Conservation (phyloP, 2,888 invertebrate species). For the Polydrusus pterygomalis region DNA sequence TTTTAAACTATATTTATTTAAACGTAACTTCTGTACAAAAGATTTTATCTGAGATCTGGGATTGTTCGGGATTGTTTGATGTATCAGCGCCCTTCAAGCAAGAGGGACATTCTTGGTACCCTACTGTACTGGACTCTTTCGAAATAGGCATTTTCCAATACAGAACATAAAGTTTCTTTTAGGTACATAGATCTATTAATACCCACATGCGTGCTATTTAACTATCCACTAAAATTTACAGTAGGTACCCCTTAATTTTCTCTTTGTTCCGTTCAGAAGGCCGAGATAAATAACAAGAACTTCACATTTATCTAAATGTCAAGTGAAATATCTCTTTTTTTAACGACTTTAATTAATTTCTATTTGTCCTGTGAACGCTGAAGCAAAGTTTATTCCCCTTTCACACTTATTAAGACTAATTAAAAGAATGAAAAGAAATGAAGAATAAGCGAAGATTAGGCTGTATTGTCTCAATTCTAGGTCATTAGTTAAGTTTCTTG, state of each 20-base stretch:
- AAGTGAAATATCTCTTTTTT: conserved; percentile 33
- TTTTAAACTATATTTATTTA: too few relatives aligned
- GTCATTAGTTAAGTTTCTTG: conserved; percentile 19
- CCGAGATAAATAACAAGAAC: conserved; percentile 18
- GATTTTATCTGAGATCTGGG: too few relatives aligned
- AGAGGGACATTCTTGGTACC: too few relatives aligned
- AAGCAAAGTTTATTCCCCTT: conserved; percentile 48
- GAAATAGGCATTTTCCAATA: too few relatives aligned
- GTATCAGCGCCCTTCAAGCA: too few relatives aligned
- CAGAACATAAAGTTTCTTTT: too few relatives aligned
- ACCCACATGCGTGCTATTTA: conserved; percentile 1
- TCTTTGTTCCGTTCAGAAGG: background rate
- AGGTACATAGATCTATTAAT: too few relatives aligned
- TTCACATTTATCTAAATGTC: conserved; percentile 31
- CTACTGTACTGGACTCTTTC: too few relatives aligned
- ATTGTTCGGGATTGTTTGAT: too few relatives aligned
- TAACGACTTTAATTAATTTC: conserved; percentile 43
- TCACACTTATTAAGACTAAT: conserved; percentile 47
- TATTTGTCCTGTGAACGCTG: conserved; percentile 44
- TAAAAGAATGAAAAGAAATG: conserved; percentile 42
- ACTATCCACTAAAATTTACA: background rate
- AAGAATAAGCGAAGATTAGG: conserved; percentile 29
- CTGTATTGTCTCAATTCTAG: conserved; percentile 14
- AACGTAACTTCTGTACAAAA: too few relatives aligned
- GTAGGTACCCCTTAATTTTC: background rate